Percentiles rank a stretch among this genome's conserved stretches.
Evolutionary conservation across 2,888 invertebrate species (phyloP).

Genomic region (Atrina japonica): DNA sequence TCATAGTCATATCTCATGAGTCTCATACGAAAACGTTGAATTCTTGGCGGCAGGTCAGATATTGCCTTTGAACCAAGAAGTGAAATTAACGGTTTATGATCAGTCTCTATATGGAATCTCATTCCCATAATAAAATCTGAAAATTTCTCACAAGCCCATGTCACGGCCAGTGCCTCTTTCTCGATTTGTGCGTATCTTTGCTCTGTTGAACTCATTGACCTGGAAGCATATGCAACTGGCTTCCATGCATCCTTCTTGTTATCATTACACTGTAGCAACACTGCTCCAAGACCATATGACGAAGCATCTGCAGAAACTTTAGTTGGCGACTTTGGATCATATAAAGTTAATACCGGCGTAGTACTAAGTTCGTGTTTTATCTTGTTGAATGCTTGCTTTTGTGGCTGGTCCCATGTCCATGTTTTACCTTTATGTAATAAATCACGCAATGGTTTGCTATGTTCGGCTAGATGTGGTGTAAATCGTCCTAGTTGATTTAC

Average conservation of each 20-base stretch:
- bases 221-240: conserved; percentile 76
- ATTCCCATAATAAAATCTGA: conserved; percentile 72
- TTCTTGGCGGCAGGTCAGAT: conserved; percentile 74
- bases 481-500: conserved; percentile 43
- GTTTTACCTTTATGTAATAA: conserved; percentile 26
- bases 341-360: conserved; percentile 70
- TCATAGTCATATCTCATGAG: conserved; percentile 68
- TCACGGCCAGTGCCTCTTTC: conserved; percentile 61
- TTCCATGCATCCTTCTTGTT: conserved; percentile 18
- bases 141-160: conserved; percentile 70
- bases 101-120: too few species aligned
- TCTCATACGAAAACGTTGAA: too few species aligned
- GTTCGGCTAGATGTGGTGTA: conserved; percentile 25
- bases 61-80: conserved; percentile 75
- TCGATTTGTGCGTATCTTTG: conserved; percentile 50
- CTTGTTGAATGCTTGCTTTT: conserved; percentile 14
- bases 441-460: conserved; percentile 33
- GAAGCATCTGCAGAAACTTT: conserved; percentile 73
- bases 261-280: conserved; percentile 61
- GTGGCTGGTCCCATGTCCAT: conserved; percentile 33
- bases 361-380: conserved; percentile 50
- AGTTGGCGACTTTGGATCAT: conserved; percentile 58
- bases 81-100: too few species aligned
- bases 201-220: conserved; percentile 71
- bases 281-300: too few species aligned